These are phyloP conservation scores for Takifugu flavidus DNA, from an alignment of 2,113 vertebrate species.

Conservation along the genomic window DNA sequence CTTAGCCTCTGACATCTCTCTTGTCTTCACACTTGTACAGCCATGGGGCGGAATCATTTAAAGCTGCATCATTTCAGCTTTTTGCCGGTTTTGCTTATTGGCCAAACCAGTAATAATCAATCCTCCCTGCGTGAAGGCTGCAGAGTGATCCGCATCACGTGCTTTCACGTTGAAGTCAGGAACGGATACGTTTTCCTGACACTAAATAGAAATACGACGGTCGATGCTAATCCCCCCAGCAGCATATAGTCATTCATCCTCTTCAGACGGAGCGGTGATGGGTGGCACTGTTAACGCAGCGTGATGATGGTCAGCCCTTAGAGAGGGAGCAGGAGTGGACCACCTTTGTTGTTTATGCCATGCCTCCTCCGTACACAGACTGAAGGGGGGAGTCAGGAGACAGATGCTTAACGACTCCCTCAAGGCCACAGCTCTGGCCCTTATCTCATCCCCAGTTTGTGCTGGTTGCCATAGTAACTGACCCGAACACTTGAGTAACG, in stretches of 20 bases:
- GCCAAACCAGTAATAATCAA: not conserved
- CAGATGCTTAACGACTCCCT: conserved; percentile 80
- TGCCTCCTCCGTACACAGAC: conserved; percentile 54
- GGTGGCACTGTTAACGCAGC: conserved; percentile 56
- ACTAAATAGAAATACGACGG: not conserved
- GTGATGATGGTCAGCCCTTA: conserved; percentile 62
- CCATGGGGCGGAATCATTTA: conserved; percentile 55
- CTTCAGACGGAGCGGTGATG: conserved; percentile 39
- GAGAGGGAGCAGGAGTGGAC: conserved; percentile 58
- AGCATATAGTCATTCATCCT: conserved; percentile 11
- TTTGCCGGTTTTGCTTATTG: conserved; percentile 2
- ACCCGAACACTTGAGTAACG: conserved; percentile 65
- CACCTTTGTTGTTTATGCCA: conserved; percentile 69
- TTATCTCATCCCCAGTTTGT: conserved; percentile 77
- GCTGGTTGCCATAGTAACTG: conserved; percentile 77
- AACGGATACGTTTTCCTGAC: too few species aligned
- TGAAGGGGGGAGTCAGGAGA: conserved; percentile 67
- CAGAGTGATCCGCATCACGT: too few species aligned
- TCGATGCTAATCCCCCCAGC: not conserved
- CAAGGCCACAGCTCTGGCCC: conserved; percentile 69
- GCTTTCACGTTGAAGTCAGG: too few species aligned
- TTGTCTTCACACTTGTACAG: conserved; percentile 62
- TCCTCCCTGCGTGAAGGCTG: too few species aligned
- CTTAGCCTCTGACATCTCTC: conserved; percentile 73
- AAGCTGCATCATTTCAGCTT: conserved; percentile 44